Conservation (phyloP, 1,140 invertebrate genomes). For the Drosophila athabasca region DNA sequence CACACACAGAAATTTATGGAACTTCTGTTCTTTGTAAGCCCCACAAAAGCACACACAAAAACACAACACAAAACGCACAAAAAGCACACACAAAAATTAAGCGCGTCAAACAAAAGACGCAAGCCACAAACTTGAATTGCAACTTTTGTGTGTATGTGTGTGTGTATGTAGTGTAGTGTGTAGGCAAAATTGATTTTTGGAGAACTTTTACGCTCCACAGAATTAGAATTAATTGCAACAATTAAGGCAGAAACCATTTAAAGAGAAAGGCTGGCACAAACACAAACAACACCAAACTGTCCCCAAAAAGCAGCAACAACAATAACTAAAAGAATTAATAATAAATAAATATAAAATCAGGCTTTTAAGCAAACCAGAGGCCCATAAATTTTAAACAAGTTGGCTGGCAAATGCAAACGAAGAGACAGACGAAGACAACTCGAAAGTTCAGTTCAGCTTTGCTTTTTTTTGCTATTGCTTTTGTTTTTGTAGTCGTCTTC, state of each 20-base stretch:
- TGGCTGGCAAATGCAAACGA: constrained; percentile 47
- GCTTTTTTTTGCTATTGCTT: constrained; percentile 27
- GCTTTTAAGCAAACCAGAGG: constrained; percentile 66
- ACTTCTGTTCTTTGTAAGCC: constrained; percentile 44
- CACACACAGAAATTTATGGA: constrained; percentile 36
- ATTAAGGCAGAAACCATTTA: constrained; percentile 60
- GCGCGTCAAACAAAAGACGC: constrained; percentile 61
- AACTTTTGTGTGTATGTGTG: constrained; percentile 26
- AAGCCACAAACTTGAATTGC: constrained; percentile 59
- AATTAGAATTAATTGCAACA: constrained; percentile 72
- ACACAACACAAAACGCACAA: background rate
- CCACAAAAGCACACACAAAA: constrained; percentile 27
- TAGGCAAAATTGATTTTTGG: constrained; percentile 20
- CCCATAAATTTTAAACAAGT: constrained; percentile 78
- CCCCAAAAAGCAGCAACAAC: constrained; percentile 42
- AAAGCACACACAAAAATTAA: background rate
- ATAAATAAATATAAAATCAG: constrained; percentile 56
- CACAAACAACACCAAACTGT: constrained; percentile 37
- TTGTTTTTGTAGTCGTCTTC: constrained; percentile 12
- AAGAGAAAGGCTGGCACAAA: constrained; percentile 65
- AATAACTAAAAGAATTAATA: constrained; percentile 61
- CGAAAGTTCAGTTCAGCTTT: constrained; percentile 67
- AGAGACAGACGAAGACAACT: constrained; percentile 43
- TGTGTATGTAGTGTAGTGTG: background rate
- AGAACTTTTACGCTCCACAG: constrained; percentile 29